These are phyloP conservation scores for Copidosoma aretas DNA, from an alignment of 2,888 invertebrate species.

Conservation along the genomic window DNA sequence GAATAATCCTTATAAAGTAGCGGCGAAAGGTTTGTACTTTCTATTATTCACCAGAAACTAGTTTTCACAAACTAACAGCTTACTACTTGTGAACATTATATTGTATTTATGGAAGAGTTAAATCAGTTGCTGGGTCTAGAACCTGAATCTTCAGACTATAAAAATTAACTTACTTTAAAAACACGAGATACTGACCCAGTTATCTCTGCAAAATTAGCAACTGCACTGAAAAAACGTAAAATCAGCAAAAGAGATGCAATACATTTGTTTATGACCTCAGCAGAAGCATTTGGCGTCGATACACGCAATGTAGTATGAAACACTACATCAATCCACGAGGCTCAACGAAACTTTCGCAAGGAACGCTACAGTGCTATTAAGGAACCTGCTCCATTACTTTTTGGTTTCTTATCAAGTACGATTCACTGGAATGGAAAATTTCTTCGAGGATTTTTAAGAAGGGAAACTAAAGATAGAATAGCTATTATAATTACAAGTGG, in stretches of 20 bases:
- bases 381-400: slow-evolving; percentile 1
- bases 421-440: neutral
- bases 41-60: too few relatives aligned
- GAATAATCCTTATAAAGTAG: too few relatives aligned
- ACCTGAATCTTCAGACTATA: neutral
- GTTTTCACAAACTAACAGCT: too few relatives aligned
- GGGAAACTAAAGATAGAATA: neutral
- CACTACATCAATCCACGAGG: neutral
- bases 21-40: too few relatives aligned
- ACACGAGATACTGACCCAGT: neutral
- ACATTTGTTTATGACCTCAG: neutral
- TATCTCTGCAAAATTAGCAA: neutral
- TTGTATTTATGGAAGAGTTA: neutral
- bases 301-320: neutral
- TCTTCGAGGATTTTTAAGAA: neutral
- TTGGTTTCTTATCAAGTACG: neutral
- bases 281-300: neutral
- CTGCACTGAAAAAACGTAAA: neutral
- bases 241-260: neutral
- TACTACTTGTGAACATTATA: neutral
- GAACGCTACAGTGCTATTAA: neutral
- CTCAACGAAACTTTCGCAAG: neutral
- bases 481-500: neutral
- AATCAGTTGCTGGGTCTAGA: neutral
- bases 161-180: neutral